These are phyloP conservation scores for Andrena chrysosceles DNA, from an alignment of 2,888 invertebrate genomes.

Conservation along the genomic window DNA sequence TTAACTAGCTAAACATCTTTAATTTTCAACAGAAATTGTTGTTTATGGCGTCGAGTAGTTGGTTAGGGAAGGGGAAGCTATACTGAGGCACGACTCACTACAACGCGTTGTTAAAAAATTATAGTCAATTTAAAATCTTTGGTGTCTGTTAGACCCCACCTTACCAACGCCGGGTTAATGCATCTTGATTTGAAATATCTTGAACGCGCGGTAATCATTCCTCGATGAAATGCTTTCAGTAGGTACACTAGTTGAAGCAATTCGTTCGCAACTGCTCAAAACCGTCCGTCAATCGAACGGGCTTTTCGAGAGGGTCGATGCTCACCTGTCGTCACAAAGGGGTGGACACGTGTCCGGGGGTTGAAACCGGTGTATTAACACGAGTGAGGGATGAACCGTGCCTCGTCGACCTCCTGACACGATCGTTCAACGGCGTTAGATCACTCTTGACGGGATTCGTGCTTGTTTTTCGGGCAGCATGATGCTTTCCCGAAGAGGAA, in stretches of 20 bases:
- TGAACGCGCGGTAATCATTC: background rate
- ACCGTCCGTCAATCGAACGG: slow-evolving; percentile 19
- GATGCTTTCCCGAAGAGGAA: background rate
- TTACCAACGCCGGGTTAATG: background rate
- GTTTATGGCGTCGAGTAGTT: no score
- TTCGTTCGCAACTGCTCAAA: slow-evolving; percentile 15
- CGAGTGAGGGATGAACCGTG: slow-evolving; percentile 55
- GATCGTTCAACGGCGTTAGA: slow-evolving; percentile 40
- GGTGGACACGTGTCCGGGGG: slow-evolving; percentile 52
- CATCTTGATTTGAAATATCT: background rate
- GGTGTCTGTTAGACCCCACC: no score
- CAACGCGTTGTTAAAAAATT: no score
- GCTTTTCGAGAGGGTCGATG: slow-evolving; percentile 28
- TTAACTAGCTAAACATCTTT: no score
- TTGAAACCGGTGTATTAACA: slow-evolving; percentile 49
- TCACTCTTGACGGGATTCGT: slow-evolving; percentile 39
- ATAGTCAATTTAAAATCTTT: no score
- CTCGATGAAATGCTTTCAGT: background rate
- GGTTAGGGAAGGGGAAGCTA: no score
- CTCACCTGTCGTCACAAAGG: slow-evolving; percentile 56
- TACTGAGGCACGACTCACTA: no score
- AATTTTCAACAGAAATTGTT: no score
- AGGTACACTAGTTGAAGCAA: background rate
- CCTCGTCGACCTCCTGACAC: slow-evolving; percentile 55
- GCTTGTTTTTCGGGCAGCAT: slow-evolving; percentile 22